Evolutionary conservation across 2,888 invertebrate species (phyloP).

Genomic region (Deladenus siricidicola): DNA sequence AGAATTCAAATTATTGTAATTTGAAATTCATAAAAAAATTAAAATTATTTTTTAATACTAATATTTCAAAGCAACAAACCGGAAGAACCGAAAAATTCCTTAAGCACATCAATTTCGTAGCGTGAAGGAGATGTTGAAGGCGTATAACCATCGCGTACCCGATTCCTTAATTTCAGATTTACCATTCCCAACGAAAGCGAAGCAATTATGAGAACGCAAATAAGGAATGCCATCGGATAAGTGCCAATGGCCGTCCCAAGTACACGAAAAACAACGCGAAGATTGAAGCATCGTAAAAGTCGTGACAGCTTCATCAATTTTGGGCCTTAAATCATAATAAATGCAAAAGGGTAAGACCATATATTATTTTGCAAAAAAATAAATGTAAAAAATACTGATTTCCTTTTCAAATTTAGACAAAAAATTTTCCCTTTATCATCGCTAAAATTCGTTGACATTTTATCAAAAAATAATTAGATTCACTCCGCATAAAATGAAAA

Average conservation of each 20-base stretch:
- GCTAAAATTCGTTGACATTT: no score
- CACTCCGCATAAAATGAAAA: no score
- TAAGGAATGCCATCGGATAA: slow-evolving; percentile 15
- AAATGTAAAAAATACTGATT: no score
- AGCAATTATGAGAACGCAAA: slow-evolving; percentile 14
- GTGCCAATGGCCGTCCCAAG: slow-evolving; percentile 17
- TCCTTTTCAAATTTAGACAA: no score
- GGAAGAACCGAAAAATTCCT: slow-evolving; percentile 40
- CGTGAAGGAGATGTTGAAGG: slow-evolving; percentile 41
- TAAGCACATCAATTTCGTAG: slow-evolving; percentile 36
- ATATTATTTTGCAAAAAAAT: background rate
- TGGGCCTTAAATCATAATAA: slow-evolving; percentile 18
- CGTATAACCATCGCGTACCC: slow-evolving; percentile 47
- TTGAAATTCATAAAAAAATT: background rate
- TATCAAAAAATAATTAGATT: no score
- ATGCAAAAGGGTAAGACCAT: background rate
- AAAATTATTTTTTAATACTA: background rate
- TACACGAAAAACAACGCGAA: slow-evolving; percentile 13
- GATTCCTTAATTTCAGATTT: slow-evolving; percentile 12
- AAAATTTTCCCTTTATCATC: no score
- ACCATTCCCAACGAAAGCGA: slow-evolving; percentile 16
- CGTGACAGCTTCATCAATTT: slow-evolving; percentile 9
- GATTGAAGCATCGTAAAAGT: slow-evolving; percentile 13
- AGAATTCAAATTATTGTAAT: no score
- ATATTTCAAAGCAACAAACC: slow-evolving; percentile 16